Evolutionary conservation across 1,140 invertebrate species (phyloP), one percentile per base, ranked within the genome.

Genomic region (Solenopsis invicta): DNA sequence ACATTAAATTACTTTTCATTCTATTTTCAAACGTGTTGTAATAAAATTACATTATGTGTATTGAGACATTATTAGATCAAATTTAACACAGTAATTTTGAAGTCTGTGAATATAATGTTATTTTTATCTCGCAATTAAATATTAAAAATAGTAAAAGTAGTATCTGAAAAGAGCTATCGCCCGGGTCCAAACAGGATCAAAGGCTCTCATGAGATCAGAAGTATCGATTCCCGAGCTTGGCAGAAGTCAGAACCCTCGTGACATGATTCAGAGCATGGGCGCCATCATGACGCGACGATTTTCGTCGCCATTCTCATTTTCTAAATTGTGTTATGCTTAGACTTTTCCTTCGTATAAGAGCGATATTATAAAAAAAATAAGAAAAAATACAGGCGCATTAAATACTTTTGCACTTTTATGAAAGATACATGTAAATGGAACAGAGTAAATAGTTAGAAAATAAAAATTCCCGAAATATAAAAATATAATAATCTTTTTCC

Each of bases 241-340:
- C 34, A 50, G 50, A 82, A 76, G 78, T 52, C 77, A 61, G 74
- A 74, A 87, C 77, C 78, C 62, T 74, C 6, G 2, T 71, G 48
- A 45, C n/a, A 89, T 82, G 88, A 89, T 80, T 89, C 88, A 87
- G 71, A 87, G 45, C 41, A 77, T 52, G 52, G 88, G 71, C 88
- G 88, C 85, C 84, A 37, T 8, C 4, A n/a, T 29, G 77, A 34
- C 76, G 56, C 21, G 45, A 29, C 41, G 37, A 66, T 67, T 85
- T 85, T 77, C n/a, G 13, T 0, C 41, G n/a, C 45, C 13, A n/a
- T 74, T 74, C n/a, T 80, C 21, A 34, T 29, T 18, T 41, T 34
- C 37, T 45, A 24, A 5, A 56, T 69, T 2, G 0, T n/a, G 13
- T 64, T 29, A 72, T 66, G 48, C 29, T 74, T 34, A 13, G 4